Base-by-base conservation (phyloP, 2,888 invertebrate species). In the Helicoverpa assulta region DNA sequence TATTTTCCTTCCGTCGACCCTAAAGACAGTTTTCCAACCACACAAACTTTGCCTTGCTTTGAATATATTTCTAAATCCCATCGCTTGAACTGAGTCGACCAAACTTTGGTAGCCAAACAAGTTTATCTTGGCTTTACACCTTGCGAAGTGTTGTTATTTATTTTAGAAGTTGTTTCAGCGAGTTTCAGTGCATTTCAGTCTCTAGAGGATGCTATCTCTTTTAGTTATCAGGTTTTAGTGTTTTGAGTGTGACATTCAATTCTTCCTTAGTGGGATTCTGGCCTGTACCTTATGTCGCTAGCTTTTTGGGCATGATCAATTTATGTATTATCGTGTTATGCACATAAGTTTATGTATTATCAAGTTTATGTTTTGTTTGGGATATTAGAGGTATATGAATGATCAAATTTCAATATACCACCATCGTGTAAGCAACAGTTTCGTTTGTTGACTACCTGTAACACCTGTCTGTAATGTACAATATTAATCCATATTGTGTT, bases 111-210 rank as follows among this genome's bases (percentile, higher is more conserved):
- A 7, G 43, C 26, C 19, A 7, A 51, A 21, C 43, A 40, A 51
- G 26, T 74, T 67, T 63, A 67, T 73, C 66, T 59, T 47, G 47
- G 29, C 18, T 67, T 40, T 40, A 52, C 29, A 67, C 52, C 18
- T 64, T 26, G 54, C 50, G n/a, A 29, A 54, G 29, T 29, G 19
- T 37, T 21, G 1, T 50, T 37, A 26, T 66, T 43, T n/a, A 0
- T 57, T 14, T 71, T 58, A 50, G n/a, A 6, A 26, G 5, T 4
- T 29, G 2, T 43, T 64, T 51, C 5, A 56, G 43, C 10, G 18
- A 2, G 10, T 40, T 54, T 43, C 16, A 50, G 26, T 4, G 26
- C 26, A 26, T 26, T 26, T 26, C 26, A 10, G n/a, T 33, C 10
- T 5, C 21, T 12, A 18, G 19, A 50, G 54, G 8, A 70, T 43